Conservation (phyloP, 2,888 invertebrate genomes). For the Thalpophila matura region DNA sequence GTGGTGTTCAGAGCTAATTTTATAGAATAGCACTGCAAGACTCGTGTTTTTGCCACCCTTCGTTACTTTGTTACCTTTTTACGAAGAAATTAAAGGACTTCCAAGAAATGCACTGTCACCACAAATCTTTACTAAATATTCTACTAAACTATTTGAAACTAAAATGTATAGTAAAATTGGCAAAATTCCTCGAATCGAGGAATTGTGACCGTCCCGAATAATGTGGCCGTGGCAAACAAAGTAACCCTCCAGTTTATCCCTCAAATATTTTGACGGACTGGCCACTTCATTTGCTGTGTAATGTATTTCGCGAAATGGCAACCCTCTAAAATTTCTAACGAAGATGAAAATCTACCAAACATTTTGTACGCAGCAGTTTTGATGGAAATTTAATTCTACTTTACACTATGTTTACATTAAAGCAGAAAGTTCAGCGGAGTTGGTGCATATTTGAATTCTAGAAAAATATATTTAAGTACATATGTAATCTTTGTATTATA, state of each 20-base stretch:
- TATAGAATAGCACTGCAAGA: no score
- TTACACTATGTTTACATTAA: slow-evolving; percentile 6
- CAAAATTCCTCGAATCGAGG: slow-evolving; percentile 31
- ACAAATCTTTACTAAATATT: slow-evolving; percentile 12
- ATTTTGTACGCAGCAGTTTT: slow-evolving; percentile 24
- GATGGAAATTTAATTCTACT: slow-evolving; percentile 21
- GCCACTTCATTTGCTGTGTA: slow-evolving; percentile 42
- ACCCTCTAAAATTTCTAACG: slow-evolving; percentile 32
- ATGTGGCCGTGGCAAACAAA: slow-evolving; percentile 48
- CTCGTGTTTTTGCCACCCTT: neutral
- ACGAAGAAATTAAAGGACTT: neutral
- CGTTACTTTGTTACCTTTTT: neutral
- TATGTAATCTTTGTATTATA: no score
- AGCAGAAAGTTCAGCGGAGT: neutral
- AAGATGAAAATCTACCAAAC: slow-evolving; percentile 17
- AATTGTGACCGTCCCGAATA: slow-evolving; percentile 34
- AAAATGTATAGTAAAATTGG: slow-evolving; percentile 30
- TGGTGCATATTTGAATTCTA: neutral
- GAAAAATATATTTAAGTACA: neutral
- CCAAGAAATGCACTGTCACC: slow-evolving; percentile 6
- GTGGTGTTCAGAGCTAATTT: no score
- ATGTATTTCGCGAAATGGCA: slow-evolving; percentile 29
- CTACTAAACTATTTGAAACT: slow-evolving; percentile 28
- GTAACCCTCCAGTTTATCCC: slow-evolving; percentile 31
- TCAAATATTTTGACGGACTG: slow-evolving; percentile 51